Conservation (phyloP, 1,140 invertebrate species). For the Holcopasites calliopsidis region DNA sequence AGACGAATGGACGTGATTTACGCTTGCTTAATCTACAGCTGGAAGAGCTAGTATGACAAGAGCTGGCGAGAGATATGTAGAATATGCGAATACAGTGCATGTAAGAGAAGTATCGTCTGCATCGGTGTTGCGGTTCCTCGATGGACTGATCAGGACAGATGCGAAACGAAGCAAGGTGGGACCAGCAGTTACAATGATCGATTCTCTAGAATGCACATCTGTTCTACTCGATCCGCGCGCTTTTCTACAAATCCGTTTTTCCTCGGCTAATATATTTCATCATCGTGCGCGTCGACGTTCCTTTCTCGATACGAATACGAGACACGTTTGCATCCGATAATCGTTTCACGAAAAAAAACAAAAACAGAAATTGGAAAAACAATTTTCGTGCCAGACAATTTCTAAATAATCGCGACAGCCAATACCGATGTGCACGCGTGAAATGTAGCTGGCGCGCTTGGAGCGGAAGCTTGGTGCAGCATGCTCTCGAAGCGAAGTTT, state of each 20-base stretch:
- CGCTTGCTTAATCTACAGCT: constrained; percentile 47
- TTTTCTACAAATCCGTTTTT: background rate
- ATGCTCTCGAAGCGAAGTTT: constrained; percentile 28
- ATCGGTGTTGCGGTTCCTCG: constrained; percentile 45
- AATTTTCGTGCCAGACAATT: background rate
- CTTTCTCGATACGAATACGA: background rate
- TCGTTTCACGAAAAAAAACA: background rate
- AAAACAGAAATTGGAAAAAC: constrained; percentile 1
- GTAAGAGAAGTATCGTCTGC: constrained; percentile 35
- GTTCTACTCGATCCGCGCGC: constrained; percentile 43
- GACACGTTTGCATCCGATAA: background rate
- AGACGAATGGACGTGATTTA: constrained; percentile 18
- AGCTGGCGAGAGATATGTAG: constrained; percentile 45
- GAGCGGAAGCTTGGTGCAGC: constrained; percentile 5
- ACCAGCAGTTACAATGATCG: constrained; percentile 78
- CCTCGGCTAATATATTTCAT: background rate
- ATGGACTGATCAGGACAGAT: constrained; percentile 52
- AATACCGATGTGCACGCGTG: constrained; percentile 18
- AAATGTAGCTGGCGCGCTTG: constrained; percentile 3
- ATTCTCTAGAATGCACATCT: constrained; percentile 46
- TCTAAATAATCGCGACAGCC: constrained; percentile 9
- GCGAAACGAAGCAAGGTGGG: constrained; percentile 75
- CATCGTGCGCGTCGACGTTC: background rate
- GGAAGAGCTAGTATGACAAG: constrained; percentile 39
- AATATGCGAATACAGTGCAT: constrained; percentile 44